Base-by-base conservation (phyloP, 2,113 vertebrate genomes). In the Sinocyclocheilus anophthalmus region DNA sequence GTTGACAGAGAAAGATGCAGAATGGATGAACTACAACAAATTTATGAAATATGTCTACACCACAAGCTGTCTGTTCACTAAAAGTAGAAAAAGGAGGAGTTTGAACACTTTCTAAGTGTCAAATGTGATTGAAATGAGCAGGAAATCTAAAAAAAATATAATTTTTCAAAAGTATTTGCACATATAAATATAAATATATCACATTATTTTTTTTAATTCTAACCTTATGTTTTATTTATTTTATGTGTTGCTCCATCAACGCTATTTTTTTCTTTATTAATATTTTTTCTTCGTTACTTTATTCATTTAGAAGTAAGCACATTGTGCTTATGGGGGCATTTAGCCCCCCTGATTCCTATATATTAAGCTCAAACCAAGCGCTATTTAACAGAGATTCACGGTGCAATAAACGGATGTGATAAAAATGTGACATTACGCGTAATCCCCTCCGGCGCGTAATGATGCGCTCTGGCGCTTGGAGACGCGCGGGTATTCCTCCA, bases 401-500 rank as follows among this genome's bases (percentile, higher is more conserved):
- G 1, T 48, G 12, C 5, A 22, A 6, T 37, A 37, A 83, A 33
- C 65, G 45, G 63, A 57, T 70, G 26, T 26, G 26, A 26, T 26
- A 26, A 26, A 26, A 26, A 26, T 26, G 26, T 26, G 26, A 26
- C 26, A 26, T 26, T 26, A 26, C 26, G 26, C 48, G 63, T 55
- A 7, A 30, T n/a, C 33, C 9, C 26, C 70, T 77, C 20, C 10
- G 24, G 61, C 84, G 53, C 65, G 45, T 79, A 57, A 84, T 83
- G 81, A 83, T 83, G 75, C 70, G 59, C 70, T 42, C 59, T 18
- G 81, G 65, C 30, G 9, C 61, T 13, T 86, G 18, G 79, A 79
- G 57, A 45, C 79, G 72, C 76, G 65, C 85, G 87, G 83, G 89
- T 88, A 87, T 85, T 16, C 85, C 70, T 79, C 81, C 73, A 70